Conservation (phyloP, 2,113 vertebrate genomes). For the Elanoides forficatus region DNA sequence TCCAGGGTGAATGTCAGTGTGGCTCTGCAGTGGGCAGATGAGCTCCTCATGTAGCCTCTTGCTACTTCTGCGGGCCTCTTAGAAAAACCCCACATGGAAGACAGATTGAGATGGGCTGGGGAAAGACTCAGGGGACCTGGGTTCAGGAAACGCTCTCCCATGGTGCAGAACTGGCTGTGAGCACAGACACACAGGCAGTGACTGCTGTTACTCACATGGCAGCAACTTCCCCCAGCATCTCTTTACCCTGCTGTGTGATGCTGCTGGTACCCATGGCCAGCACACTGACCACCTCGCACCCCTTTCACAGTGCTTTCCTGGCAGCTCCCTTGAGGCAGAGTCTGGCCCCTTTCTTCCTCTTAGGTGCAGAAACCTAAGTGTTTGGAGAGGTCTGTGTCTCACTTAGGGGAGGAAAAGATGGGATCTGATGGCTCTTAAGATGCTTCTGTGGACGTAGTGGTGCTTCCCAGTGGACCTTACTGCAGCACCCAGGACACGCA, state of each 20-base stretch:
- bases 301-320: not conserved
- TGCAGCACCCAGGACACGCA: not conserved
- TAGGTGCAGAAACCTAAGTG: not conserved
- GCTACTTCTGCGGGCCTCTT: not conserved
- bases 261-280: not conserved
- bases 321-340: not conserved
- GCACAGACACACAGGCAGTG: fast-evolving
- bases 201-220: not conserved
- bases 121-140: not conserved
- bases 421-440: not conserved
- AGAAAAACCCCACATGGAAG: fast-evolving
- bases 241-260: not conserved
- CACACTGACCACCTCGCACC: not conserved
- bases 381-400: not conserved
- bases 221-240: too few relatives aligned
- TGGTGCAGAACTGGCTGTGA: not conserved
- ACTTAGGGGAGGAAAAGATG: not conserved
- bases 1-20: not conserved
- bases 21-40: not conserved
- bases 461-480: not conserved
- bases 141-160: not conserved
- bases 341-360: not conserved
- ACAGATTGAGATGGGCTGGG: not conserved
- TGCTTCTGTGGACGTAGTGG: not conserved
- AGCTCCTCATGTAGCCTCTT: not conserved